Conservation (phyloP, 2,888 invertebrate genomes). For the Therioaphis trifolii region DNA sequence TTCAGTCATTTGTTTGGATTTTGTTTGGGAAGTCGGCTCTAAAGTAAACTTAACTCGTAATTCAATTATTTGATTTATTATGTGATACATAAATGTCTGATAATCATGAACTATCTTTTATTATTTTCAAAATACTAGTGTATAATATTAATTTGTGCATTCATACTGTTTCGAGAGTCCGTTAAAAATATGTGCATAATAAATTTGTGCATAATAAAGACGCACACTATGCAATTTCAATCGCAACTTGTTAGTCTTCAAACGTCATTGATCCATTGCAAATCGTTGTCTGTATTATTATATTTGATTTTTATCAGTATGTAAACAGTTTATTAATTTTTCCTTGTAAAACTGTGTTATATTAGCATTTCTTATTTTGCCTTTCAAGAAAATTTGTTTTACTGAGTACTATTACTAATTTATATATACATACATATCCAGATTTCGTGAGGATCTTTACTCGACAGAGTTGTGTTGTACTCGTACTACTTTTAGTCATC, state of each 20-base stretch:
- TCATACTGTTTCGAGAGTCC: not conserved
- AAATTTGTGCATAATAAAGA: not conserved
- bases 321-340: not conserved
- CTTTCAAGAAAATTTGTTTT: not conserved
- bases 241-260: conserved; percentile 8
- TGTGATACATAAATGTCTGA: not conserved
- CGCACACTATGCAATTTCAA: conserved; percentile 15
- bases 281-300: conserved; percentile 10
- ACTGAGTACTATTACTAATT: not conserved
- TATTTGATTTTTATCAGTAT: conserved; percentile 27
- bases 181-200: conserved; percentile 5
- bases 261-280: not conserved
- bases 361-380: not conserved
- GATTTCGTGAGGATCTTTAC: no score
- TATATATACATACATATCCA: no score
- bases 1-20: not conserved
- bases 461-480: no score
- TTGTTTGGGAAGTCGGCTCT: not conserved
- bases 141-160: not conserved
- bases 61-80: conserved; percentile 33
- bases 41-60: not conserved
- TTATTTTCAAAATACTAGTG: not conserved
- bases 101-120: conserved; percentile 15
- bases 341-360: not conserved
- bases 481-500: no score